These are phyloP conservation scores for Altica lythri DNA, from an alignment of 2,888 invertebrate species.

Conservation along the genomic window DNA sequence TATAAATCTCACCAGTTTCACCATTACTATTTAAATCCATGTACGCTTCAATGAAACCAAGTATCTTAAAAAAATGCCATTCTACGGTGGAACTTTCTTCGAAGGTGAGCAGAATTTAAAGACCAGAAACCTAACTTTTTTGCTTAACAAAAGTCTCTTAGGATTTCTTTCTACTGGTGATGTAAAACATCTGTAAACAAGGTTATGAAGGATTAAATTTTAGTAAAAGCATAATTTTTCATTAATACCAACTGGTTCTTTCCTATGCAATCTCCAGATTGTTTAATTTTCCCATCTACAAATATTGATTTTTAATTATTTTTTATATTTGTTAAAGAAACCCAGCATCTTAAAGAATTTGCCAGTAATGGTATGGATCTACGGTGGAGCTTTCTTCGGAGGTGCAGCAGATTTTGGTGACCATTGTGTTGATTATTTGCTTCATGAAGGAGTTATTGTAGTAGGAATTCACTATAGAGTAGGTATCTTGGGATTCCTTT, in stretches of 20 bases:
- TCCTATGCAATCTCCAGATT: neutral
- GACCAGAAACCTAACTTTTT: too few relatives aligned
- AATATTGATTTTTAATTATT: neutral
- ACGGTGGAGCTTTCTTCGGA: constrained; percentile 54
- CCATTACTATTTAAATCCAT: too few relatives aligned
- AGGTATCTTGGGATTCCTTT: constrained; percentile 69
- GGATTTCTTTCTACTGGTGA: too few relatives aligned
- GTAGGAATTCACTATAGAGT: constrained; percentile 73
- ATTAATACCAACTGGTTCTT: neutral
- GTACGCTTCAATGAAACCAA: too few relatives aligned
- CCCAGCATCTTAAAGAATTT: constrained; percentile 27
- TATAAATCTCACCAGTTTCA: too few relatives aligned
- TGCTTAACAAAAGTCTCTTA: too few relatives aligned
- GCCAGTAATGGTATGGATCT: constrained; percentile 56
- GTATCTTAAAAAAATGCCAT: too few relatives aligned
- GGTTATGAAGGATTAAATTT: too few relatives aligned
- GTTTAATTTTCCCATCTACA: neutral
- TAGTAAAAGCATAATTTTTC: neutral
- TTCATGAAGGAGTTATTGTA: constrained; percentile 68
- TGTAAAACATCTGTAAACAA: too few relatives aligned
- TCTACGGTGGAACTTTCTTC: too few relatives aligned
- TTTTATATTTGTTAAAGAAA: constrained; percentile 5
- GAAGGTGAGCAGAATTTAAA: too few relatives aligned
- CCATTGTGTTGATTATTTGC: constrained; percentile 54
- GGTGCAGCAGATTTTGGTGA: constrained; percentile 45